Evolutionary conservation across 2,113 vertebrate species (phyloP).

Genomic region (Ctenodactylus gundi): DNA sequence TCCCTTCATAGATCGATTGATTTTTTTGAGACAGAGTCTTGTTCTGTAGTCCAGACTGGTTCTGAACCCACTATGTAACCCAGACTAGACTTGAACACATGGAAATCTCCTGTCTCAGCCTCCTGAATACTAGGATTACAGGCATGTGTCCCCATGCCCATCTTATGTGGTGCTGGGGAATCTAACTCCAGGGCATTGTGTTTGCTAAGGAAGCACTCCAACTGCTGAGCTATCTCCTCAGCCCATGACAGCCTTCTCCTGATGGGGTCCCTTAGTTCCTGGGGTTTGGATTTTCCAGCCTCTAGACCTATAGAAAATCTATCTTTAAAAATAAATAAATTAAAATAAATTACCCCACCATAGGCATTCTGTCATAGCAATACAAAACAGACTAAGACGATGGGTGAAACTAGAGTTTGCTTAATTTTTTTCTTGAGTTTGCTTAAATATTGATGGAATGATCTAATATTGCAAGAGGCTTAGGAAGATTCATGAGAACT

Average conservation of each 20-base stretch:
- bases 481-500: background rate
- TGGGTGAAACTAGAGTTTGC: background rate
- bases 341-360: background rate
- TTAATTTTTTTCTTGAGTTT: background rate
- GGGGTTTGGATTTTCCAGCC: background rate
- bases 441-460: background rate
- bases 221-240: too few species aligned
- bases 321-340: background rate
- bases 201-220: too few species aligned
- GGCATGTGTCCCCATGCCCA: too few species aligned
- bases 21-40: too few species aligned
- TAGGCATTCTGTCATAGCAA: background rate
- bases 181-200: too few species aligned
- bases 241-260: background rate
- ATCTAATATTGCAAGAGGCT: constrained; percentile 15
- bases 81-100: too few species aligned
- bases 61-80: too few species aligned
- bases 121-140: too few species aligned
- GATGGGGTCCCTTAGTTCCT: background rate
- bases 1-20: too few species aligned
- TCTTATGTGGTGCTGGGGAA: too few species aligned
- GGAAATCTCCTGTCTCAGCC: too few species aligned
- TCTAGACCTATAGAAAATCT: background rate
- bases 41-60: too few species aligned
- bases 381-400: background rate